Evolutionary conservation across 2,113 vertebrate genomes (phyloP), one percentile per base, ranked within the genome.

Genomic region (Cyanocitta stelleri): DNA sequence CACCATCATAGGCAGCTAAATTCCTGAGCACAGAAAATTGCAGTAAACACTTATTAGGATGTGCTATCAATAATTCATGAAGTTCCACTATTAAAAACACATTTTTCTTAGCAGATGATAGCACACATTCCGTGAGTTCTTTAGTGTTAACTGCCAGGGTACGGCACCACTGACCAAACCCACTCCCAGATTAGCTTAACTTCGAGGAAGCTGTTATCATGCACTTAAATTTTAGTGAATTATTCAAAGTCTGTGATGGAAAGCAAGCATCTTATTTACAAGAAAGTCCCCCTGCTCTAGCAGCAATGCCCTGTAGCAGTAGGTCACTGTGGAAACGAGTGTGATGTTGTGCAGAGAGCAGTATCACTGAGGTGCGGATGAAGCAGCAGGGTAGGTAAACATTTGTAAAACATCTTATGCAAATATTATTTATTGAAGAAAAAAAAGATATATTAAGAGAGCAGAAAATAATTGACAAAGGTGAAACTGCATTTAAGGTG

Each of bases 261-360:
- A 87, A 78, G 61, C 63, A 90, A 74, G 44, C 63, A 52, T 52
- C 75, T 95, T 64, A 91, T 94, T 95, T 91, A 94, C 52, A 81
- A 92, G 68, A 19, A 62, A 90, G 48, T 30, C 67, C 29, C 49
- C 33, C 0, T 79, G 62, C 66, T 93, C 62, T 43, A 61, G 73
- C 43, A 88, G 54, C 13, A 86, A 84, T 74, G 49, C 49, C 63
- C 63, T 73, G 79, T 33, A 84, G 92, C 79, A 90, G 69, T n/a
- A 85, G 76, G 67, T 94, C 54, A 35, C 75, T 49, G 74, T 41
- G 73, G 69, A 95, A 95, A 82, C 0, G 5, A 81, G 56, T 5
- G 16, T 17, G 49, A 41, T 80, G 56, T 43, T 24, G 1, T 68
- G 76, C 55, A 83, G 62, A 68, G n/a, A 93, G 58, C 71, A 43